Conservation (phyloP, 2,113 vertebrate species). For the Syngnathus typhle region DNA sequence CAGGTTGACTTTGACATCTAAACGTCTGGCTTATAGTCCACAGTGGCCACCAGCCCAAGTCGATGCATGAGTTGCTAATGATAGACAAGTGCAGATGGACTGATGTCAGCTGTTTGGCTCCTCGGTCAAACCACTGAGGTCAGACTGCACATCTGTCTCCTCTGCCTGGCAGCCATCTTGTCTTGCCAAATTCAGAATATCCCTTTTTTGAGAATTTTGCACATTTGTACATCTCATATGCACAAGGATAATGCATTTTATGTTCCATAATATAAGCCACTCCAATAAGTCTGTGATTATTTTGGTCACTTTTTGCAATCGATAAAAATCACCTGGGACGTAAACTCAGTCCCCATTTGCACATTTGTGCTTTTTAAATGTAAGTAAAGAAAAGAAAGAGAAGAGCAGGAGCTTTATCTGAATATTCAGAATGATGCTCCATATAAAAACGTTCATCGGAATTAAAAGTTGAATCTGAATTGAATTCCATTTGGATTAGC, state of each 20-base stretch:
- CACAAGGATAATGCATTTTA: neutral
- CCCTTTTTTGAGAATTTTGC: slow-evolving; percentile 25
- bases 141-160: slow-evolving; percentile 43
- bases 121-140: slow-evolving; percentile 42
- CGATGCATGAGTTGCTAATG: slow-evolving; percentile 52
- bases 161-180: slow-evolving; percentile 43
- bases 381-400: too few relatives aligned
- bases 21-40: slow-evolving; percentile 33
- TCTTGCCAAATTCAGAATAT: slow-evolving; percentile 34
- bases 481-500: too few relatives aligned
- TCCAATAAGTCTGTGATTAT: neutral
- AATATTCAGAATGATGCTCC: too few relatives aligned
- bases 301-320: too few relatives aligned
- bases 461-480: too few relatives aligned
- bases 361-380: too few relatives aligned
- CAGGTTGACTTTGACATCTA: slow-evolving; percentile 58
- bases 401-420: too few relatives aligned
- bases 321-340: too few relatives aligned
- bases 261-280: neutral
- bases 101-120: slow-evolving; percentile 38
- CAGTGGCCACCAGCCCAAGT: slow-evolving; percentile 18
- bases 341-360: too few relatives aligned
- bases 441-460: too few relatives aligned
- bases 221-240: neutral
- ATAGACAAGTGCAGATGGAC: slow-evolving; percentile 52